A percentile compares a stretch with the other conserved stretches of the same genome.
Conservation (phyloP, 2,797 vertebrate species). For the Pangasius krempfi region DNA sequence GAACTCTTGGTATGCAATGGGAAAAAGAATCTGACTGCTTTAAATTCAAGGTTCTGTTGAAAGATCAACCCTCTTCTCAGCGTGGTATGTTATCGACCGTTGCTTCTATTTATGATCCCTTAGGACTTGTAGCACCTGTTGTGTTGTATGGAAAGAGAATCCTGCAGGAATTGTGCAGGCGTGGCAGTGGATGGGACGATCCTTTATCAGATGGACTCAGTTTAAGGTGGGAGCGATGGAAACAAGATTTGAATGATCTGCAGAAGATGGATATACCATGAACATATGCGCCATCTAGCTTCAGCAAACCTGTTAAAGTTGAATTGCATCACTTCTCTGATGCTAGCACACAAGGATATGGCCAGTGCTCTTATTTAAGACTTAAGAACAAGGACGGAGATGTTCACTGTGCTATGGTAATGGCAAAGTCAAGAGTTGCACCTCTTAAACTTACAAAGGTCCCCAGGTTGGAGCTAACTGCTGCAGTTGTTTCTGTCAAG, state of each 20-base stretch:
- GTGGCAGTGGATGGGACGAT: not conserved
- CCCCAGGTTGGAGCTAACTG: not conserved
- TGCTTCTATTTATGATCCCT: not conserved
- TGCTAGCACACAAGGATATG: not conserved
- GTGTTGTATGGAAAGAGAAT: too few species aligned
- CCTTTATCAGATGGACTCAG: not conserved
- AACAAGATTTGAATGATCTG: not conserved
- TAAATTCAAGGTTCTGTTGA: not conserved
- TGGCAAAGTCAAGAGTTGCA: not conserved
- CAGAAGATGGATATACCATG: not conserved
- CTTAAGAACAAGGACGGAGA: not conserved
- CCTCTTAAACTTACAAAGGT: not conserved
- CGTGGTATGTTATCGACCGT: not conserved
- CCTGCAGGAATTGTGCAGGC: too few species aligned
- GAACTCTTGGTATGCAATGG: not conserved
- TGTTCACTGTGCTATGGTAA: not conserved
- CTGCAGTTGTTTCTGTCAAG: not conserved
- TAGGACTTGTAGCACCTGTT: not conserved
- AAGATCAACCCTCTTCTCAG: not conserved
- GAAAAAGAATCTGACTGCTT: not conserved
- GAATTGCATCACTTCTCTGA: not conserved
- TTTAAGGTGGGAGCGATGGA: not conserved
- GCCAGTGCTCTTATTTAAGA: not conserved
- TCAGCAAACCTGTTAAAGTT: too few species aligned
- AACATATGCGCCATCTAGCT: too few species aligned